Base-by-base conservation (phyloP, 2,113 vertebrate species). In the Bubo blakistoni region DNA sequence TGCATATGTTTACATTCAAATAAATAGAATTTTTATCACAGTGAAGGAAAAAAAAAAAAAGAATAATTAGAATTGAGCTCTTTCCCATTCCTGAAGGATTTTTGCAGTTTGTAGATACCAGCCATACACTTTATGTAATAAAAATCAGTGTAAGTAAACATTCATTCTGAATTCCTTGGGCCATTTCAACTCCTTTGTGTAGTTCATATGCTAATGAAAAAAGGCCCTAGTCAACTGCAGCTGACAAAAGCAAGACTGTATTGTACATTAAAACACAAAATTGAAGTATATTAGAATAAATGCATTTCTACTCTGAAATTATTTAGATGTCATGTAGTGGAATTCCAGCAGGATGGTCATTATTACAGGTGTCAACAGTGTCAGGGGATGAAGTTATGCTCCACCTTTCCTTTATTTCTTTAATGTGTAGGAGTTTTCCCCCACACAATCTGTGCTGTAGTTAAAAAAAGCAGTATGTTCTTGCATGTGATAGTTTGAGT, bases 381-480 rank as follows among this genome's bases (percentile, higher is more conserved):
- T 63, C 73, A 86, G 38, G 2, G 27, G 51, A 63, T 82, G 55
- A 85, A 85, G 21, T 65, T 90, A 72, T 32, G 46, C 17, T 89
- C 87, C 57, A 88, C 89, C 90, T 96, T 88, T 90, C 62, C 38
- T 94, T 90, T 94, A 92, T 93, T 93, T 85, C 66, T 88, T 94
- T 85, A 79, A 81, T 92, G 70, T 76, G 84, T 96, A 72, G 72
- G 81, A 87, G 84, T 69, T 93, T 97, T 95, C 90, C 94, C 27
- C 9, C 90, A 91, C 78, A 95, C 96, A 96, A 94, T 96, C 94
- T 97, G 91, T 93, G 61, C 78, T 77, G 34, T 27, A 58, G 84
- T 70, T 96, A 90, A 87, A 96, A 94, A 87, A 96, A 92, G 91
- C 92, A 85, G 54, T 10, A 52, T 81, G 93, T 84, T 95, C 87